Percentiles rank a stretch among this genome's conserved stretches.
phyloP scores from a whole-genome alignment of 2,888 invertebrate species.

The Machimus atricapillus region DNA sequence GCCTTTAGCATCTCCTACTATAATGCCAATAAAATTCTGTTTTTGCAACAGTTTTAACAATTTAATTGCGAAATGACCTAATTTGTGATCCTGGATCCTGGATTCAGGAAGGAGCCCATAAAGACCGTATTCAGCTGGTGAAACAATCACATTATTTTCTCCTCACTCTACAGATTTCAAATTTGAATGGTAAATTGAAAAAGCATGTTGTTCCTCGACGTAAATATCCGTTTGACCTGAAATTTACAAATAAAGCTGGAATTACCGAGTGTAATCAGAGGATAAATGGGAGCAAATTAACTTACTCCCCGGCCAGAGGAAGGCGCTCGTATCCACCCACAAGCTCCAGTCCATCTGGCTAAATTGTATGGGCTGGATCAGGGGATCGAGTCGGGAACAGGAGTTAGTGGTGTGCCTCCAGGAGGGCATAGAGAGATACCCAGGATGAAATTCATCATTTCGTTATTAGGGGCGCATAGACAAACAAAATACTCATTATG shows the following conservation, averaged over 20 bases:
- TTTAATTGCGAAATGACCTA: background rate
- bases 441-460: background rate
- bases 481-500: background rate
- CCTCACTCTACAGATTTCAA: background rate
- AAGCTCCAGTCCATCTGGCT: background rate
- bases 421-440: background rate
- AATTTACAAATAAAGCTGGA: background rate
- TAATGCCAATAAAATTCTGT: background rate
- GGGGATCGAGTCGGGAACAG: background rate
- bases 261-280: background rate
- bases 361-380: background rate
- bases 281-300: background rate
- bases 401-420: background rate
- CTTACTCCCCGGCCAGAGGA: background rate
- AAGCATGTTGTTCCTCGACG: background rate
- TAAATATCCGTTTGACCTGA: background rate
- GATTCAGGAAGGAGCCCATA: background rate
- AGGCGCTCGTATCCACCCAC: background rate
- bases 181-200: background rate
- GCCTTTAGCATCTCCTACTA: background rate
- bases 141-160: background rate
- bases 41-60: background rate
- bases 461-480: background rate
- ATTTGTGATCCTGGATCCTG: background rate
- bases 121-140: background rate